Base-by-base conservation (phyloP, 1,140 invertebrate genomes). In the Neuroterus valhalla region DNA sequence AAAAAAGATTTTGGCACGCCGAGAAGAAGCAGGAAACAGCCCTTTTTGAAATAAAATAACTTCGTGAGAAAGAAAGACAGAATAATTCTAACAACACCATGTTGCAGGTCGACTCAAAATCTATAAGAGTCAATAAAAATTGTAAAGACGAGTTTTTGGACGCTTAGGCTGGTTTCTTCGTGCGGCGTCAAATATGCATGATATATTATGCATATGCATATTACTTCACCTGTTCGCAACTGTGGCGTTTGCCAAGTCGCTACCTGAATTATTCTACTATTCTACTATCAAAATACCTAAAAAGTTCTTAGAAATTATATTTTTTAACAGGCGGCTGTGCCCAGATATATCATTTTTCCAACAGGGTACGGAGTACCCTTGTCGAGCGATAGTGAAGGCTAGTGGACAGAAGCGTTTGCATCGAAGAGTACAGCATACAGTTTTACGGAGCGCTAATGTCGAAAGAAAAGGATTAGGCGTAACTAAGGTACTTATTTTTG, bases 281-380 rank as follows among this genome's bases (percentile, higher is more conserved):
- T 11, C 52, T 55, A 8, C 17, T 46, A 21, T 15, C 8, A 66
- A 15, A 55, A 17, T 66, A 52, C 73, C 17, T 15, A 26, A 67
- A 45, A 69, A 77, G 68, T 67, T 66, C 50, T 62, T 66, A 75
- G 72, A 48, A 38, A 67, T 82, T 85, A 42, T 68, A n/a, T 17
- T 90, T n/a, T n/a, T 80, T 55, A 6, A 62, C 23, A 94, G 94
- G 77, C 93, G 98, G 21, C 86, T 99, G 0, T 99, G 96, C 91
- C 98, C 98, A 66, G 98, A 99, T 87, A 97, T 99, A 86, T 97
- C 96, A 71, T 99, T 99, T 89, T 99, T 99, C 89, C 97, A 98
- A 91, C 96, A 95, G 88, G 93, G 96, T 8, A 97, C 96, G 8
- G 95, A 97, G 70, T 97, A 93, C 91, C 97, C 96, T 19, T 96